Evolutionary conservation across 2,797 vertebrate species (phyloP), one percentile per base, ranked within the genome.

Genomic region (Cyprinodon diabolis): DNA sequence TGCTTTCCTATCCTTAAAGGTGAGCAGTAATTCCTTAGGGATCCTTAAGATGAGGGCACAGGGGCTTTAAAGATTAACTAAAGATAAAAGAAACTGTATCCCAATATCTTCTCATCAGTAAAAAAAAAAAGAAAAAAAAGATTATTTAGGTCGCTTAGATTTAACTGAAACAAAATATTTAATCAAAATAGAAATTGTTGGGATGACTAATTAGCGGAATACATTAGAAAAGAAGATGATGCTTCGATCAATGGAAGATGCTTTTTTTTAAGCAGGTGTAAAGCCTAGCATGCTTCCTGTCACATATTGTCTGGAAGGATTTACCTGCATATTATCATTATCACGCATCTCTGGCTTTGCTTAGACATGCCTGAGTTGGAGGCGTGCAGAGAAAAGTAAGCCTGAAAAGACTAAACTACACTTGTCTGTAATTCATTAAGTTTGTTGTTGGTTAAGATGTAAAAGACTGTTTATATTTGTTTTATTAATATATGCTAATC

Each of bases 1-100:
- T 89, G 69, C 40, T 47, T 69, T 73, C 68, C 71, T 71, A 55
- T 79, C 85, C 89, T 91, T 87, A 83, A 89, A 87, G 85, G 54
- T 43, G 62, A 74, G 30, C 72, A 63, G 77, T 81, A 86, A 88
- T 84, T 86, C 82, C 81, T 89, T 79, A 68, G 80, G 68, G 77
- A 56, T 77, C 71, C 57, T 69, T 79, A 57, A 56, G 77, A 77
- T 88, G 81, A 83, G 81, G 83, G 75, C 83, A 90, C 87, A 68
- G 77, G 84, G 87, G 87, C 66, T 68, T 55, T 63, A 75, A 73
- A 37, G 60, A 74, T 68, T 75, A 68, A 68, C 68, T 48, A 69
- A 37, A 81, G 80, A 72, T 62, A 58, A 66, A 66, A 43, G 40
- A 72, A n/a, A 47, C 40, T 71, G 21, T 72, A 49, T 19, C 77